Evolutionary conservation across 2,113 vertebrate genomes (phyloP), one percentile per base, ranked within the genome.

Genomic region (Sarotherodon lohbergeri): DNA sequence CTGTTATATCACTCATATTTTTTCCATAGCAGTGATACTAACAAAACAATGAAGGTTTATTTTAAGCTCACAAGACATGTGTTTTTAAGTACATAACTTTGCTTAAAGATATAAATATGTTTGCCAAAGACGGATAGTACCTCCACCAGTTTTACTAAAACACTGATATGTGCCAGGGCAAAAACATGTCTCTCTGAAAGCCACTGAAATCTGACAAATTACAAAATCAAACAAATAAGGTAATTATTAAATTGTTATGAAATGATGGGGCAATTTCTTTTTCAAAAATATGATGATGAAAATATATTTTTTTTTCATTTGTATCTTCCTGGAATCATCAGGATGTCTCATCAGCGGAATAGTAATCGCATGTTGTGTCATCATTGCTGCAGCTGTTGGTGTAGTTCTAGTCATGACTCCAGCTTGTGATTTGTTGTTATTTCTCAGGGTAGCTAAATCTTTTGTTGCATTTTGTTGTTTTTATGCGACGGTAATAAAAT

Each of bases 341-440:
- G 76, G 34, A 68, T 36, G 29, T 41, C 76, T 43, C 36, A 91
- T 90, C 7, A 34, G 50, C 63, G 94, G 79, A 83, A 93, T 91
- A 16, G 73, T 90, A 3, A 34, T 94, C 1, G 50, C 29, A 9
- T 19, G 36, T 55, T 14, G 50, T 7, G 13, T 46, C n/a, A 1
- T 91, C 24, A 2, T 7, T 10, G 78, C 8, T 24, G 61, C 8
- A 6, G 63, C 6, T 34, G 22, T 2, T 56, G 86, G 9, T 66
- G n/a, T 12, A 55, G n/a, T 22, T 22, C 54, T 55, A 55, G 3
- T 24, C n/a, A 6, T 55, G n/a, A 22, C n/a, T 55, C 5, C 10
- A 22, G 54, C n/a, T 56, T 56, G 54, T 11, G 11, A 5, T 56
- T 56, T 55, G n/a, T 56, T 55, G 54, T 24, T 55, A 12, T 56